phyloP scores from a whole-genome alignment of 2,888 invertebrate genomes.

The Urechis unicinctus region DNA sequence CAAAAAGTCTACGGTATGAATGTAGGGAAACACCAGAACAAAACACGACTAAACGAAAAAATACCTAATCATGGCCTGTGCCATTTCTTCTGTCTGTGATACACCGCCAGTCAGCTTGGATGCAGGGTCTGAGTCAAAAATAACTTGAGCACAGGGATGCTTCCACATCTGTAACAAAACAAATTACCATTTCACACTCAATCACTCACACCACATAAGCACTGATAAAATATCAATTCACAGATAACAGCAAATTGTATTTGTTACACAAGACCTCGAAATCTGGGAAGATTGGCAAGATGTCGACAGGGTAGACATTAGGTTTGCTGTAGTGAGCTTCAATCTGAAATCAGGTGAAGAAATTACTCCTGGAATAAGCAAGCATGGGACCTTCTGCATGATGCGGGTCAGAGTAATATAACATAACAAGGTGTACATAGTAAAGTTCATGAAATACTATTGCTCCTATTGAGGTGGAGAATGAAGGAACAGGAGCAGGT shows the following conservation, averaged over 20 bases:
- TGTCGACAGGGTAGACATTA: slow-evolving; percentile 83
- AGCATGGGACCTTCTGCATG: too few species aligned
- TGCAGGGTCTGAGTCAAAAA: slow-evolving; percentile 97
- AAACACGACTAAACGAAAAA: neutral
- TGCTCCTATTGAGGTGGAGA: too few species aligned
- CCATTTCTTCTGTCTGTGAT: slow-evolving; percentile 93
- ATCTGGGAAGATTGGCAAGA: slow-evolving; percentile 86
- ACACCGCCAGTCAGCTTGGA: slow-evolving; percentile 66
- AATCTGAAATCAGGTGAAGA: slow-evolving; percentile 52
- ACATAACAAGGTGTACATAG: too few species aligned
- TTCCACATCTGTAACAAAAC: slow-evolving; percentile 72
- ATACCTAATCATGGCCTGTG: slow-evolving; percentile 95
- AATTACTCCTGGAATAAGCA: neutral
- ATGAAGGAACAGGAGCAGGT: too few species aligned
- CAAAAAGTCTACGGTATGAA: too few species aligned
- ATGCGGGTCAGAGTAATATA: too few species aligned
- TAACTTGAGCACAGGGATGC: slow-evolving; percentile 91
- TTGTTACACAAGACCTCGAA: slow-evolving; percentile 63
- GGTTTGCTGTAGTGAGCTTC: slow-evolving; percentile 95
- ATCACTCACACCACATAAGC: neutral
- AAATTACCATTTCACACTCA: too few species aligned
- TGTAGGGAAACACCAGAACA: too few species aligned
- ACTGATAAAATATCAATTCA: neutral
- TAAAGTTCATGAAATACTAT: too few species aligned
- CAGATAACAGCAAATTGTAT: too few species aligned